phyloP scores from a whole-genome alignment of 2,113 vertebrate genomes.

The Apus apus region DNA sequence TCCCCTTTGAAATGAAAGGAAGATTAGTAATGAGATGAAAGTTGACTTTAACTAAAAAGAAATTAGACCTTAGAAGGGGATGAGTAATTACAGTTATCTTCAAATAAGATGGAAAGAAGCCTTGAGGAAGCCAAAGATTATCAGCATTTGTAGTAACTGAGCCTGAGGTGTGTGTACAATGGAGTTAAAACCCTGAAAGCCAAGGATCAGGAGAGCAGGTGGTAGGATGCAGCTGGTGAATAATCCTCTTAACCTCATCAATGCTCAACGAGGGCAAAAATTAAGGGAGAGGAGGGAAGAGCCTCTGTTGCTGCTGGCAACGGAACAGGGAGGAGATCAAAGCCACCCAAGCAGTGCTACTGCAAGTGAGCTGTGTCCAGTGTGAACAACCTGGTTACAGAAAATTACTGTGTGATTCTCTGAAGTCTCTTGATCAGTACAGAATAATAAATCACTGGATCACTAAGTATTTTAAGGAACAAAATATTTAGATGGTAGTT shows the following conservation, averaged over 20 bases:
- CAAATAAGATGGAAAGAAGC: slow-evolving; percentile 47
- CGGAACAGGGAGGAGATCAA: background rate
- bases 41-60: slow-evolving; percentile 43
- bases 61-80: slow-evolving; percentile 46
- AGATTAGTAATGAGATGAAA: slow-evolving; percentile 65
- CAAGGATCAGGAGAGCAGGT: slow-evolving; percentile 46
- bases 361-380: background rate
- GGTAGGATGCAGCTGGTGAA: slow-evolving; percentile 28
- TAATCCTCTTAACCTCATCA: slow-evolving; percentile 65
- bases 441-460: slow-evolving; percentile 8
- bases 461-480: slow-evolving; percentile 52
- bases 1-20: slow-evolving; percentile 58
- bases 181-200: background rate
- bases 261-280: background rate
- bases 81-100: slow-evolving; percentile 62
- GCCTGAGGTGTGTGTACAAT: slow-evolving; percentile 4
- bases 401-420: background rate
- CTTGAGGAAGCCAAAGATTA: slow-evolving; percentile 50
- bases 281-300: background rate
- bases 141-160: slow-evolving; percentile 11
- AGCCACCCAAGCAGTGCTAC: background rate
- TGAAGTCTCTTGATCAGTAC: slow-evolving; percentile 11
- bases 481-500: slow-evolving; percentile 50
- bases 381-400: background rate
- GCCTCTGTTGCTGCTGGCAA: background rate